Evolutionary conservation across 1,140 invertebrate species (phyloP), one percentile per base, ranked within the genome.

Genomic region (Brachionus koreanus): DNA sequence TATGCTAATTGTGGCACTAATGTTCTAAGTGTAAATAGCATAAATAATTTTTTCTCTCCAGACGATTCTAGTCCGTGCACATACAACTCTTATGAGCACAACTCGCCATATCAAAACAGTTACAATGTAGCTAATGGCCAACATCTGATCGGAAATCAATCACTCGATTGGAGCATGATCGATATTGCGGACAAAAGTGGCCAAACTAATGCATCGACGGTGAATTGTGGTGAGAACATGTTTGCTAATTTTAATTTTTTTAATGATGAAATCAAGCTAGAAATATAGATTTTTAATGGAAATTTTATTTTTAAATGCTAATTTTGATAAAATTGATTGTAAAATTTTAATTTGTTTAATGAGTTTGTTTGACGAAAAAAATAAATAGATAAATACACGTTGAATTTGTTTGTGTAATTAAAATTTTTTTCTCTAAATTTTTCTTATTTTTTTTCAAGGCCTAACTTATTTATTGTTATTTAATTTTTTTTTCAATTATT

Each of bases 241-340:
- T 69, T 69, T 69, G 65, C 33, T 19, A 69, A 69, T 69, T 69
- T 69, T 39, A 69, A 69, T 23, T 69, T 69, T 39, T 69, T 69
- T 39, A 69, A 39, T 35, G 65, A 69, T 19, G 65, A 69, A 69
- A 69, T 69, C 16, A 69, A 69, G n/a, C 35, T 69, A 5, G 65
- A 69, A 16, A 69, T 69, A 6, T 69, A 69, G 35, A 69, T 6
- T 37, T 19, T 37, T 39, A 39, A 7, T 16, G 39, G 9, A 16
- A 39, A n/a, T 43, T 37, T 69, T 37, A 42, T 16, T 69, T 69
- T 57, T 13, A 12, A n/a, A 13, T 12, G 0, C 13, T 0, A 16
- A 16, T 49, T 13, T 13, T 0, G 13, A 49, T 4, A 16, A 49
- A 49, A 49, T 16, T 49, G 13, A n/a, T 13, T 49, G 43, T 49